phyloP scores from a whole-genome alignment of 2,888 invertebrate species.

The Nomada fabriciana region DNA sequence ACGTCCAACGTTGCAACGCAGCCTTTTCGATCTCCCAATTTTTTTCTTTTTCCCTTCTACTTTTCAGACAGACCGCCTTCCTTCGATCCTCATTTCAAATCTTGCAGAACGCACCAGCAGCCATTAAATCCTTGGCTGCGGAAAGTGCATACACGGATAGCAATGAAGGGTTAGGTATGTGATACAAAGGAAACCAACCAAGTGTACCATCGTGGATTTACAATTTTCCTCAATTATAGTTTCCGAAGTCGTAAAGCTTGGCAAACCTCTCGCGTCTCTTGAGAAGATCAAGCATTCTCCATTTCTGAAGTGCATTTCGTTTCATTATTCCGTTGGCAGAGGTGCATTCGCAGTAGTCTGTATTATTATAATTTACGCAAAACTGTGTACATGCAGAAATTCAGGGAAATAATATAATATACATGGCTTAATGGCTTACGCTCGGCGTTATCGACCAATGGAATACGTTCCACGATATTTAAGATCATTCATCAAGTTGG shows the following conservation, averaged over 20 bases:
- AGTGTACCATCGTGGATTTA: no score
- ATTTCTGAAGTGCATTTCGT: not conserved
- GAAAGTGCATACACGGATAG: conserved; percentile 14
- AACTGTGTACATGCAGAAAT: not conserved
- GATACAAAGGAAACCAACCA: no score
- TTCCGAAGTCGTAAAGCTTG: not conserved
- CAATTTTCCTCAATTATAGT: not conserved
- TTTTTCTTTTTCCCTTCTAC: conserved; percentile 46
- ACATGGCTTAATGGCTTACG: conserved; percentile 19
- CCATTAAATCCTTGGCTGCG: conserved; percentile 30
- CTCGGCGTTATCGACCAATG: not conserved
- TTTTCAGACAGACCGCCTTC: conserved; percentile 49
- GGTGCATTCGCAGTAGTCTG: not conserved
- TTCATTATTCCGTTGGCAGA: not conserved
- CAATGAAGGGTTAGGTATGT: not conserved
- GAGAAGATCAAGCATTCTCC: not conserved
- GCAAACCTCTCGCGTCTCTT: not conserved
- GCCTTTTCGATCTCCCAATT: conserved; percentile 52
- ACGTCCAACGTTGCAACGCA: conserved; percentile 68
- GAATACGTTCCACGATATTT: conserved; percentile 58
- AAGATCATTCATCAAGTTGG: conserved; percentile 59
- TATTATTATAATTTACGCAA: not conserved
- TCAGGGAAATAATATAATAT: conserved; percentile 1
- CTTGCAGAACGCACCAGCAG: conserved; percentile 30
- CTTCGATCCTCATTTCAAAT: conserved; percentile 45